Evolutionary conservation across 2,888 invertebrate species (phyloP), one percentile per base, ranked within the genome.

Genomic region (Tiphia femorata): DNA sequence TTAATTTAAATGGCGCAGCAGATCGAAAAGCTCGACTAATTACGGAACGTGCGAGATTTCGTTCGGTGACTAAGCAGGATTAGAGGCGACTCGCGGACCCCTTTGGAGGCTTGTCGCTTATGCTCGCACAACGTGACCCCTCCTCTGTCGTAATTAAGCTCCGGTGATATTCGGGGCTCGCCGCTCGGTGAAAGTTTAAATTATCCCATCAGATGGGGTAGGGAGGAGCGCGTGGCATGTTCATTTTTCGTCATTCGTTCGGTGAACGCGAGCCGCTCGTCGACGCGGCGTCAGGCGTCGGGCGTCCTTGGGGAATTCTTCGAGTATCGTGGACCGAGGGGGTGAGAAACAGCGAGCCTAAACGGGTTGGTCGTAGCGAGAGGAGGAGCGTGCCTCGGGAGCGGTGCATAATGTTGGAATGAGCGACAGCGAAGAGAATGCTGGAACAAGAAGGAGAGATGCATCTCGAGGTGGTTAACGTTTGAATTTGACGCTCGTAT

Each of bases 401-500:
- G 12, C 6, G 10, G 37, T 10, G 21, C 25, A 2, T 12, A 27
- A 12, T 12, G 30, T 12, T 29, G 21, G 23, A 19, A 40, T n/a
- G 41, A 21, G 23, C 21, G 41, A 40, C n/a, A 1, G 27, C 6
- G n/a, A 6, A 16, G 16, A 7, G 2, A 29, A n/a, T n/a, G n/a
- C n/a, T n/a, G n/a, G n/a, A n/a, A n/a, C n/a, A n/a, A n/a, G n/a
- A n/a, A n/a, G n/a, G n/a, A n/a, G n/a, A 14, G 14, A 12, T 14
- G 27, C 37, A n/a, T 10, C 40, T 20, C 30, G 16, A 25, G 44
- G 53, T 57, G 62, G 61, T 44, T 58, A 61, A 62, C 60, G 52
- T 64, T 70, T 64, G 65, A 59, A 61, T 72, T 61, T 64, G 61
- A 60, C 25, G 51, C 55, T 64, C 57, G 70, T 73, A 70, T 72